A percentile compares a stretch with the other conserved stretches of the same genome.
Evolutionary conservation across 2,113 vertebrate genomes (phyloP).

Genomic region (Nymphicus hollandicus): DNA sequence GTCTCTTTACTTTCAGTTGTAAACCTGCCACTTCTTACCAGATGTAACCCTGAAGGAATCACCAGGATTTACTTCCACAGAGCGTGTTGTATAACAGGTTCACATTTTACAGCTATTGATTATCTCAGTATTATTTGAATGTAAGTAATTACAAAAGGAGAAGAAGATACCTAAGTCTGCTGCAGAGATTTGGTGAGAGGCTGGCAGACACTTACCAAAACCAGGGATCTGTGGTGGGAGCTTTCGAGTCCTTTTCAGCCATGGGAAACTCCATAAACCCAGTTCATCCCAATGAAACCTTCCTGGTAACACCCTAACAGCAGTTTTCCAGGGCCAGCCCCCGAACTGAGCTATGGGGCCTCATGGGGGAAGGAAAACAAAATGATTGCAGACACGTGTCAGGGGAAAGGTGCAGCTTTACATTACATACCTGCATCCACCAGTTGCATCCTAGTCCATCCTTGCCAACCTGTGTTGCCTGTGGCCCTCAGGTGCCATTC

Average conservation of each 20-base stretch:
- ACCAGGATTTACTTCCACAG: background rate
- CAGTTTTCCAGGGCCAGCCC: background rate
- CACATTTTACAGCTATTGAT: conserved; percentile 22
- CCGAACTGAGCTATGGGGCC: background rate
- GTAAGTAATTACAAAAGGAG: background rate
- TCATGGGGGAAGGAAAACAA: background rate
- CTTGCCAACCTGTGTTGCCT: fast-evolving
- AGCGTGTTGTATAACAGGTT: background rate
- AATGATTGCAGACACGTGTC: fast-evolving
- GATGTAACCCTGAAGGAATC: background rate
- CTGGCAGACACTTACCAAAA: background rate
- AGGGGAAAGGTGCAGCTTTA: background rate
- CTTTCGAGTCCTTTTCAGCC: background rate
- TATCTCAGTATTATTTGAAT: background rate
- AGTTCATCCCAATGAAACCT: background rate
- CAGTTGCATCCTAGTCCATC: background rate
- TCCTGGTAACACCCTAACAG: background rate
- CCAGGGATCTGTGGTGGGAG: background rate
- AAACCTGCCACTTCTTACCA: background rate
- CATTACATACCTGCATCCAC: fast-evolving
- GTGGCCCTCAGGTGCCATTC: background rate
- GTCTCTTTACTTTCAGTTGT: background rate
- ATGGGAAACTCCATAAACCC: background rate
- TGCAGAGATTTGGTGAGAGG: background rate
- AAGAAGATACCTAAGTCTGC: background rate